Percentiles rank a stretch among this genome's conserved stretches.
These are phyloP conservation scores for Scatophagus argus DNA, from an alignment of 2,113 vertebrate genomes.

Conservation along the genomic window DNA sequence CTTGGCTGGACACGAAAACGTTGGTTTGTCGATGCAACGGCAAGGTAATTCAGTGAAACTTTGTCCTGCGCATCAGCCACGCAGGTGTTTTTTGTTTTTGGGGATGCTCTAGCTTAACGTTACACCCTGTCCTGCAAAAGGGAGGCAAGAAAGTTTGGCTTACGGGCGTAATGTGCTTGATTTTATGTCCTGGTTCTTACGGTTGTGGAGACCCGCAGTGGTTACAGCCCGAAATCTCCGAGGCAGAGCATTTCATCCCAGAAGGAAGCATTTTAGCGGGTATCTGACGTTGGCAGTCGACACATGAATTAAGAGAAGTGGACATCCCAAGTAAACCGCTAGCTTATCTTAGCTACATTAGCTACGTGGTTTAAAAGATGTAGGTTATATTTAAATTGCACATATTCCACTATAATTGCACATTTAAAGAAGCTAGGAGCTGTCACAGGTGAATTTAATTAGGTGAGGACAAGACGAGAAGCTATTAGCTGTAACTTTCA, in stretches of 20 bases:
- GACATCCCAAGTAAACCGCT: too few relatives aligned
- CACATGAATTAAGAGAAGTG: too few relatives aligned
- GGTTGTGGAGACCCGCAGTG: not conserved
- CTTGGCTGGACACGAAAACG: not conserved
- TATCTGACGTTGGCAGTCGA: not conserved
- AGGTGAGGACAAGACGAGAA: not conserved
- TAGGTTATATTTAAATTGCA: not conserved
- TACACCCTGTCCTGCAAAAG: not conserved
- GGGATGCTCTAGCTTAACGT: slow-evolving; percentile 35
- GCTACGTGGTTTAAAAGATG: not conserved
- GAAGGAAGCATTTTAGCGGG: not conserved
- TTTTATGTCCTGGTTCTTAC: not conserved
- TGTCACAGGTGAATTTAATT: not conserved
- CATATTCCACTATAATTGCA: too few relatives aligned
- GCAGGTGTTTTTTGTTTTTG: slow-evolving; percentile 32
- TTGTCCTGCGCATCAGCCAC: slow-evolving; percentile 32
- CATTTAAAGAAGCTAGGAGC: not conserved
- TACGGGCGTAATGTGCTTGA: accelerated
- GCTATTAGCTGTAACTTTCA: not conserved
- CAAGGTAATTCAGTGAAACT: slow-evolving; percentile 27
- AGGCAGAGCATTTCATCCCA: not conserved
- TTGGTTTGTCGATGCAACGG: not conserved
- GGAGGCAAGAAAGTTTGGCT: slow-evolving; percentile 21
- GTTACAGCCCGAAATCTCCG: slow-evolving; percentile 38
- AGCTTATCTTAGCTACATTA: not conserved